Percentiles rank a stretch among this genome's conserved stretches.
Conservation (phyloP, 2,888 invertebrate genomes). For the Eurytoma californica region DNA sequence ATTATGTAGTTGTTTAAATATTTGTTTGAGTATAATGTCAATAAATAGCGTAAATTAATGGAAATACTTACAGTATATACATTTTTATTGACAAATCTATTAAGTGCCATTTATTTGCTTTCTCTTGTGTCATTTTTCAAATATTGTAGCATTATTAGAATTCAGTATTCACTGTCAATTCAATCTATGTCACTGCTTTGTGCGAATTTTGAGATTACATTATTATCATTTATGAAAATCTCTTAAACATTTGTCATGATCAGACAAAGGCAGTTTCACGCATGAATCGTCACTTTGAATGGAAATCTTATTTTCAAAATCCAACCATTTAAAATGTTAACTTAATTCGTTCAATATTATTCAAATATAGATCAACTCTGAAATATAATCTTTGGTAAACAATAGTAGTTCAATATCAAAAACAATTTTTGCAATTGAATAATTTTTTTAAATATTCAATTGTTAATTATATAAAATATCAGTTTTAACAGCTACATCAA, state of each 20-base stretch:
- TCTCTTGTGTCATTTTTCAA: conserved; percentile 2
- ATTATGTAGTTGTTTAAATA: conserved; percentile 19
- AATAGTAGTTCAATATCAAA: conserved; percentile 31
- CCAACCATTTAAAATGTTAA: conserved; percentile 13
- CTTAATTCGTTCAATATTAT: conserved; percentile 10
- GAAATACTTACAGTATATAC: conserved; percentile 52
- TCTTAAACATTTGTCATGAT: conserved; percentile 28
- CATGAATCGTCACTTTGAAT: conserved; percentile 11
- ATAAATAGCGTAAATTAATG: conserved; percentile 49
- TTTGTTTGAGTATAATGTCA: conserved; percentile 24
- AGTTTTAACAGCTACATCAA: background rate
- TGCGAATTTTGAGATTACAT: conserved; percentile 6
- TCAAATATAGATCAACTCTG: conserved; percentile 22
- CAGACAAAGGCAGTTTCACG: conserved; percentile 26
- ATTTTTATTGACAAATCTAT: conserved; percentile 35
- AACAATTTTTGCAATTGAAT: conserved; percentile 38
- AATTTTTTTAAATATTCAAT: conserved; percentile 2
- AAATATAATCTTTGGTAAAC: conserved; percentile 29
- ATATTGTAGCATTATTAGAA: background rate
- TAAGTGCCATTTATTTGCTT: conserved; percentile 13
- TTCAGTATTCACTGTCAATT: conserved; percentile 9
- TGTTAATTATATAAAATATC: conserved; percentile 6
- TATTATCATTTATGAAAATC: conserved; percentile 24
- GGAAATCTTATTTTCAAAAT: conserved; percentile 9
- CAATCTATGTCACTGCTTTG: conserved; percentile 28